Conservation (phyloP, 2,888 invertebrate species). For the Scaptomyza cyrtandrae region DNA sequence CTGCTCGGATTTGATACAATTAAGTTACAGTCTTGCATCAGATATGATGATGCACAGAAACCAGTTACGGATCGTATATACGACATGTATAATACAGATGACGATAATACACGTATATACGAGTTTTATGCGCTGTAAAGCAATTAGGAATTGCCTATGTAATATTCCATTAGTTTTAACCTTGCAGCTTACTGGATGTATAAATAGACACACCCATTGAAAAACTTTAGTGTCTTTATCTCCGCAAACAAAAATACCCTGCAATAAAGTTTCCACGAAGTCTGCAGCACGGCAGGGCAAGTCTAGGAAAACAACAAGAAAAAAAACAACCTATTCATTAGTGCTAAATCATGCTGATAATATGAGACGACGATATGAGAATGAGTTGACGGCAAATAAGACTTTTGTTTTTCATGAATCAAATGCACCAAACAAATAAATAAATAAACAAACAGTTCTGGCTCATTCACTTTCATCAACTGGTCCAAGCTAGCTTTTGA, state of each 20-base stretch:
- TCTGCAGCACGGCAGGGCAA: constrained; percentile 36
- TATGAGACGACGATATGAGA: constrained; percentile 24
- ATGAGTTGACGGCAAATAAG: constrained; percentile 19
- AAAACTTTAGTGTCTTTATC: constrained; percentile 33
- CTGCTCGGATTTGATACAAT: neutral
- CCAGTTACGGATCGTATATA: constrained; percentile 8
- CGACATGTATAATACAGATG: neutral
- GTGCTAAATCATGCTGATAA: constrained; percentile 66
- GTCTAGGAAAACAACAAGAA: constrained; percentile 13
- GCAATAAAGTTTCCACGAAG: constrained; percentile 68
- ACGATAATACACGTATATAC: too few species aligned
- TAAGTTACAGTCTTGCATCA: constrained; percentile 14
- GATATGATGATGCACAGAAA: constrained; percentile 6
- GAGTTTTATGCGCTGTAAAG: constrained; percentile 12
- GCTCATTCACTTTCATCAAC: neutral
- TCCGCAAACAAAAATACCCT: constrained; percentile 50
- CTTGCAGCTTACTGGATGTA: neutral
- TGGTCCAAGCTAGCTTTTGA: constrained; percentile 3
- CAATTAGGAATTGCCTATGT: constrained; percentile 29
- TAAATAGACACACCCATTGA: neutral
- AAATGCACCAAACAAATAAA: constrained; percentile 46
- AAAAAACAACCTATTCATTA: constrained; percentile 11
- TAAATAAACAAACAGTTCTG: neutral
- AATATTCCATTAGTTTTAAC: constrained; percentile 39
- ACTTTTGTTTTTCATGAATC: constrained; percentile 51